Evolutionary conservation across 2,797 vertebrate species (phyloP).

Genomic region (Enteromius treurensis): DNA sequence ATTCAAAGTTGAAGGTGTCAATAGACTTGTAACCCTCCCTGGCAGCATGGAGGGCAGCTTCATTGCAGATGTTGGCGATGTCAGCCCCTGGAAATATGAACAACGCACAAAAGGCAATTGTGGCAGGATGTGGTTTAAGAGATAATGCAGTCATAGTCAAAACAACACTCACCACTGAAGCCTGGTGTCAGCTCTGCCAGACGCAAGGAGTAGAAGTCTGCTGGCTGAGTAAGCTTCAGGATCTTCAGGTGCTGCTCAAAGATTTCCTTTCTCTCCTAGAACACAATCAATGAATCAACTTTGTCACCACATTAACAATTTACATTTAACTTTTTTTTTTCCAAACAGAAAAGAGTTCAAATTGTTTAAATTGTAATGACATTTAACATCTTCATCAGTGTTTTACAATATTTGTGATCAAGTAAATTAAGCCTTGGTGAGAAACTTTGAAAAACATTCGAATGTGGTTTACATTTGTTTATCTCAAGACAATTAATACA

Average conservation of each 20-base stretch:
- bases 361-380: background rate
- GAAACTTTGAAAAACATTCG: no score
- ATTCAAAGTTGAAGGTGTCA: constrained; percentile 91
- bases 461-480: background rate
- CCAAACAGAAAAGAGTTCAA: background rate
- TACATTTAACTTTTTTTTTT: background rate
- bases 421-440: background rate
- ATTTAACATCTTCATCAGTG: background rate
- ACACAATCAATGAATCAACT: background rate
- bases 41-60: constrained; percentile 95
- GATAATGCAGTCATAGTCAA: background rate
- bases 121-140: background rate
- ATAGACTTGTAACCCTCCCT: constrained; percentile 92
- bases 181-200: constrained; percentile 95
- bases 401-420: background rate
- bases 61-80: constrained; percentile 97
- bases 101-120: background rate
- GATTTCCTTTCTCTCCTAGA: constrained; percentile 94
- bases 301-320: background rate
- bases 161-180: constrained; percentile 85
- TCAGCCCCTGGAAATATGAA: constrained; percentile 85
- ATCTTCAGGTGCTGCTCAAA: constrained; percentile 96
- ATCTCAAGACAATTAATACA: background rate
- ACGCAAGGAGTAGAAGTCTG: constrained; percentile 89
- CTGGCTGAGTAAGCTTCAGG: constrained; percentile 88